Conservation (phyloP, 92 coral and sea anemone species). For the Parazoanthus darwini region DNA sequence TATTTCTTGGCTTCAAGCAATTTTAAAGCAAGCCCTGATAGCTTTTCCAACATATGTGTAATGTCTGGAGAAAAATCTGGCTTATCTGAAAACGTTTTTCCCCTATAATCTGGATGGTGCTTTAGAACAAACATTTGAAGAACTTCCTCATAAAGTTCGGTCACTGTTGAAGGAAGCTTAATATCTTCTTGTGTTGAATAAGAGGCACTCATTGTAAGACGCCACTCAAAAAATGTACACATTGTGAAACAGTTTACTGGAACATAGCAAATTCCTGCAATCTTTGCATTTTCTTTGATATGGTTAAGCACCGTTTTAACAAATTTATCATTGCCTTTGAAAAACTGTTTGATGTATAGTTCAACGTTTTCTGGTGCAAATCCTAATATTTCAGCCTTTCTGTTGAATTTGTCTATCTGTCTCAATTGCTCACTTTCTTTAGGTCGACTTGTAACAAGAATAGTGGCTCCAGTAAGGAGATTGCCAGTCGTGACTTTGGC, state of each 20-base stretch:
- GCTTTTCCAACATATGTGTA: too few relatives aligned
- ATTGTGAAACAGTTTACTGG: too few relatives aligned
- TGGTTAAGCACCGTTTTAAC: neutral
- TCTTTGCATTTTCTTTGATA: neutral
- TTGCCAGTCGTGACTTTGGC: too few relatives aligned
- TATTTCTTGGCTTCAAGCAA: too few relatives aligned
- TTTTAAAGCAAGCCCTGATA: too few relatives aligned
- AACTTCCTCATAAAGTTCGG: constrained; percentile 16
- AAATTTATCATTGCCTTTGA: too few relatives aligned
- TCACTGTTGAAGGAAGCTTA: neutral
- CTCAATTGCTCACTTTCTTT: too few relatives aligned
- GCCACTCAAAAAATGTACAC: neutral
- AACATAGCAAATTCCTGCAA: too few relatives aligned
- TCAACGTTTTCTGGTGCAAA: neutral
- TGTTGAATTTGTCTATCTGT: neutral
- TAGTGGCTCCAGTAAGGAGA: too few relatives aligned
- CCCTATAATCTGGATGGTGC: neutral
- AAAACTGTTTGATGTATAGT: too few relatives aligned
- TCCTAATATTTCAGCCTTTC: constrained; percentile 1
- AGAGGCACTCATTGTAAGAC: neutral
- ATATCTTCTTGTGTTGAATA: neutral
- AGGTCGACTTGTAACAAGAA: too few relatives aligned
- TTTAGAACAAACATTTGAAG: neutral
- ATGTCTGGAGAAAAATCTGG: too few relatives aligned
- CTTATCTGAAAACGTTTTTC: neutral